These are phyloP conservation scores for Ceuthmochares aereus DNA, from an alignment of 2,113 vertebrate species.

Conservation along the genomic window DNA sequence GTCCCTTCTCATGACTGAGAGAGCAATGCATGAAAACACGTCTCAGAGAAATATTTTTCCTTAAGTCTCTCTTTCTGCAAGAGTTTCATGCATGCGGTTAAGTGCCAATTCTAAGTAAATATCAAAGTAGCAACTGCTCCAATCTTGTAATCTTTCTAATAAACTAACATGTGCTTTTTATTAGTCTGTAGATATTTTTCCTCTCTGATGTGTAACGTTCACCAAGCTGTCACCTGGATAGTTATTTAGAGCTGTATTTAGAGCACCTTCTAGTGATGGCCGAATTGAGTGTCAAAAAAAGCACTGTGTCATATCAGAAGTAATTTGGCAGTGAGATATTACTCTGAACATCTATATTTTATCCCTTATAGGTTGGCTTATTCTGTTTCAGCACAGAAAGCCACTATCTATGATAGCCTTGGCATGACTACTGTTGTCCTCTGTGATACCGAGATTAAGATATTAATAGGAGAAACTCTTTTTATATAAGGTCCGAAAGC, in stretches of 20 bases:
- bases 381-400: not conserved
- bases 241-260: not conserved
- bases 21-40: not conserved
- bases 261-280: not conserved
- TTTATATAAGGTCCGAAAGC: not conserved
- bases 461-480: not conserved
- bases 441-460: not conserved
- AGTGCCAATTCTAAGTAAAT: not conserved
- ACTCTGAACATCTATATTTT: not conserved
- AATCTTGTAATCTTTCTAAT: not conserved
- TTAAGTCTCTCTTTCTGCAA: not conserved
- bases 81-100: not conserved
- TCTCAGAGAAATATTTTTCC: not conserved
- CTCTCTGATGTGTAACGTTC: fast-evolving
- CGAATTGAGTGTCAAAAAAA: not conserved
- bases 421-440: not conserved
- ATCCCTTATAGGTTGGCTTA: not conserved
- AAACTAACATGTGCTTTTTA: not conserved
- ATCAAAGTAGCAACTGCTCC: not conserved
- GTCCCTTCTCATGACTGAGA: not conserved
- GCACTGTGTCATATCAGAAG: not conserved
- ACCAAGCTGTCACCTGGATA: not conserved
- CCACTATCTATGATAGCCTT: not conserved
- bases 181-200: not conserved
- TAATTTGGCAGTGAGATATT: not conserved